Base-by-base conservation (phyloP, 1,140 invertebrate species). In the Hypothenemus hampei region DNA sequence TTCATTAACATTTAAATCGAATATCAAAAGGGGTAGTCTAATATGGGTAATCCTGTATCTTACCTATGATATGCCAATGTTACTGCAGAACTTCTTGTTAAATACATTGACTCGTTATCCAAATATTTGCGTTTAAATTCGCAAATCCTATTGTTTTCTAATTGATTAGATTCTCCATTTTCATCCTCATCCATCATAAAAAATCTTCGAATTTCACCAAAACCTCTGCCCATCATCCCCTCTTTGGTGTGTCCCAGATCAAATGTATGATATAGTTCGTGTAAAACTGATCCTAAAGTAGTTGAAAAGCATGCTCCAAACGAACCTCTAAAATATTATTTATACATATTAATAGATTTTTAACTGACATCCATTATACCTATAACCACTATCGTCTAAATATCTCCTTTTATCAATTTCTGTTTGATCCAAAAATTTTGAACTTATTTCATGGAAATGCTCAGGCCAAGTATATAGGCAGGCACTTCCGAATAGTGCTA, bases 241-340 rank as follows among this genome's bases (percentile, higher is more conserved):
- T 86, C 81, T 59, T 82, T 78, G 0, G 91, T 89, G 70, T 98
- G 93, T 0, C 91, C 93, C 24, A 97, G 78, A 73, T 97, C 91
- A 71, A 97, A 94, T 1, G 89, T 93, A 69, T 97, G 94, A 10
- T 91, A 92, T 35, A 98, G 72, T 76, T 97, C 94, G 74, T 98
- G 94, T 21, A 93, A 82, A 5, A 91, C 85, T n/a, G 93, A 89
- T 3, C 94, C 94, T 22, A 98, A 72, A 13, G 89, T 92, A 8
- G 93, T 95, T 3, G 91, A 87, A 75, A 90, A 91, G 66, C 92
- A 93, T 19, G 89, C 90, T 46, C 91, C 92, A 61, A 84, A 80
- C 1, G 87, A 91, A 7, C 86, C 83, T 44, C 89, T 81, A 68
- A n/a, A 72, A 69, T 58, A 58, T 45, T 41, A 49, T n/a, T 16